Evolutionary conservation across 2,113 vertebrate genomes (phyloP).

Genomic region (Salvator merianae): DNA sequence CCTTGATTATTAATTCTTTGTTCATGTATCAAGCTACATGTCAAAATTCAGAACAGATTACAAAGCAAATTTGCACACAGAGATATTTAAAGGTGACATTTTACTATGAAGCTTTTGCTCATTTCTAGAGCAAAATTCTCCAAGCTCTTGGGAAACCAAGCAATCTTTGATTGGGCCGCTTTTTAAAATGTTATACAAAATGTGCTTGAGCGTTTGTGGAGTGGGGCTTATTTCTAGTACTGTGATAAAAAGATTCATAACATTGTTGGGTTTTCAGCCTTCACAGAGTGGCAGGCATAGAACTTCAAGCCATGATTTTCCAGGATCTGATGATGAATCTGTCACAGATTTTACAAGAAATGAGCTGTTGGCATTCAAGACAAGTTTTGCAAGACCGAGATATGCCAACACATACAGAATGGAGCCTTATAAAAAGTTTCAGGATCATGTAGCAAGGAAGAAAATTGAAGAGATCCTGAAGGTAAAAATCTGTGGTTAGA

Average conservation of each 20-base stretch:
- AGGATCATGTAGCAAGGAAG: slow-evolving; percentile 52
- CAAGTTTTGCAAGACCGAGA: slow-evolving; percentile 54
- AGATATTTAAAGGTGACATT: no score
- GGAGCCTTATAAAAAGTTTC: slow-evolving; percentile 66
- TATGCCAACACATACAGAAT: slow-evolving; percentile 71
- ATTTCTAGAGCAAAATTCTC: no score
- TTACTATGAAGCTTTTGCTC: no score
- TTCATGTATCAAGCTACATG: no score
- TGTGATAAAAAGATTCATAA: neutral
- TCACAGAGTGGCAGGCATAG: slow-evolving; percentile 58
- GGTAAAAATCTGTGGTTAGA: slow-evolving; percentile 53
- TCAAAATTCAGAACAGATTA: no score
- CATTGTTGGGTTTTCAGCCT: slow-evolving; percentile 32
- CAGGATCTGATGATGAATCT: slow-evolving; percentile 39
- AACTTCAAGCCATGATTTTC: slow-evolving; percentile 40
- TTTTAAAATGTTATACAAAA: no score
- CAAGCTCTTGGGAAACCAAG: no score
- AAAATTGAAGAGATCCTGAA: slow-evolving; percentile 67
- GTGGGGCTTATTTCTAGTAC: no score
- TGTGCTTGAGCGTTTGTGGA: no score
- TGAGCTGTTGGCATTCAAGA: slow-evolving; percentile 39
- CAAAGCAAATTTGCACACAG: no score
- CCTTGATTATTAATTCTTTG: no score
- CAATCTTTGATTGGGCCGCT: no score
- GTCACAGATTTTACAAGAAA: slow-evolving; percentile 53